Base-by-base conservation (phyloP, 2,888 invertebrate species). In the Ceratothoa steindachneri region DNA sequence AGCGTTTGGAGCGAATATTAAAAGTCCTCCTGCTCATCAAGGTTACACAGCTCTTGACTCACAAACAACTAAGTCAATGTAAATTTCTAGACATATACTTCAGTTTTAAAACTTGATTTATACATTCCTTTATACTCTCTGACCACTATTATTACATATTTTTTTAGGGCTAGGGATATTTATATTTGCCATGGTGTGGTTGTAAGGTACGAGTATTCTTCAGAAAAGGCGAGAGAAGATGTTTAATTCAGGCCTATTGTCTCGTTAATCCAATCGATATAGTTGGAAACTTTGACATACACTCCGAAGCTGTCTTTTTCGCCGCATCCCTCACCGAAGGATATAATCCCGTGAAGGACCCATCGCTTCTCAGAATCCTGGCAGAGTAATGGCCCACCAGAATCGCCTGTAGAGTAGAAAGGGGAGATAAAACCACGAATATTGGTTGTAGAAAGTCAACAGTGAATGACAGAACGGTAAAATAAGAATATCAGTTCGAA, bases 321-420 rank as follows among this genome's bases (percentile, higher is more conserved):
- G 12, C 95, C 96, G 83, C 96, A 97, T 22, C 95, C 95, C 83
- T 95, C 95, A 0, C 96, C 96, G 81, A 96, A 96, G 83, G 95
- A 95, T 0, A 96, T 96, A 75, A 97, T 93, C 1, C 96, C 96
- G n/a, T 71, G 64, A 30, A 77, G 30, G 0, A 67, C 65, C 80
- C 80, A 82, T 76, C 80, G 77, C 24, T 80, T 80, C 80, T 81
- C 77, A 30, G 81, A 80, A 7, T 81, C 77, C 85, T 85, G 82
- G 81, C 90, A 90, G 81, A 91, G 85, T 24, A 91, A 84, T 0
- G 91, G 91, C 0, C 90, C 90, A 0, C 90, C 91, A 78, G 89
- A 89, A 82, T 97, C 96, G 0, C 96, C 96, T 75, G 71, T 0
- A 19, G 19, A 41, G 41, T n/a, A n/a, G n/a, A n/a, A n/a, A n/a